Evolutionary conservation across 2,888 invertebrate genomes (phyloP).

Genomic region (Polydrusus tereticollis): DNA sequence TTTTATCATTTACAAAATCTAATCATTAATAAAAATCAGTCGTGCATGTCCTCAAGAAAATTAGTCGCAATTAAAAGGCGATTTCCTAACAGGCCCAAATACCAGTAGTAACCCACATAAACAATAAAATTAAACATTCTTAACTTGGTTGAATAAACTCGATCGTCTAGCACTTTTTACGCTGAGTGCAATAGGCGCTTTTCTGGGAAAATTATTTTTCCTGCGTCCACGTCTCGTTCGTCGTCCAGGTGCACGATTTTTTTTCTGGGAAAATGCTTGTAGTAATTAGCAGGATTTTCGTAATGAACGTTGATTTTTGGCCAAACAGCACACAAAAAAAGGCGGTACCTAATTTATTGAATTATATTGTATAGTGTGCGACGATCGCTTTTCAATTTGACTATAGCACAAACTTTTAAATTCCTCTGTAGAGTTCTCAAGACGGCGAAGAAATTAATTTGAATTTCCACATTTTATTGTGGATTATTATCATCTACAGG

Average conservation of each 20-base stretch:
- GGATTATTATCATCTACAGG: too few relatives aligned
- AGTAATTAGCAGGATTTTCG: neutral
- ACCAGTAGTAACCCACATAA: conserved; percentile 1
- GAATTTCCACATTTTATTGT: too few relatives aligned
- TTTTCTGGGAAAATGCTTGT: neutral
- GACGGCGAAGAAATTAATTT: too few relatives aligned
- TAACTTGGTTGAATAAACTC: neutral
- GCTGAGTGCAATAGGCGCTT: neutral
- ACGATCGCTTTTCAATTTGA: too few relatives aligned
- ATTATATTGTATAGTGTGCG: too few relatives aligned
- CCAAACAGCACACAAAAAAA: neutral
- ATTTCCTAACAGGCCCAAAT: neutral
- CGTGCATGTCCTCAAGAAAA: neutral
- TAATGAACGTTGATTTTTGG: neutral
- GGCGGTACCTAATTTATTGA: too few relatives aligned
- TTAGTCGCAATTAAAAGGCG: neutral
- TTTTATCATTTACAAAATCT: neutral
- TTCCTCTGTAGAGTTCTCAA: too few relatives aligned
- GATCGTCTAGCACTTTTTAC: neutral
- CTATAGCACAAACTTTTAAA: too few relatives aligned
- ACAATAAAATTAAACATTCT: neutral
- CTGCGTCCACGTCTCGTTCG: neutral
- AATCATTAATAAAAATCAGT: neutral
- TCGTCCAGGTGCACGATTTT: neutral
- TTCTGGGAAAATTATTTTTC: neutral